These are phyloP conservation scores for Miltochrista miniata DNA, from an alignment of 2,888 invertebrate genomes.

Conservation along the genomic window DNA sequence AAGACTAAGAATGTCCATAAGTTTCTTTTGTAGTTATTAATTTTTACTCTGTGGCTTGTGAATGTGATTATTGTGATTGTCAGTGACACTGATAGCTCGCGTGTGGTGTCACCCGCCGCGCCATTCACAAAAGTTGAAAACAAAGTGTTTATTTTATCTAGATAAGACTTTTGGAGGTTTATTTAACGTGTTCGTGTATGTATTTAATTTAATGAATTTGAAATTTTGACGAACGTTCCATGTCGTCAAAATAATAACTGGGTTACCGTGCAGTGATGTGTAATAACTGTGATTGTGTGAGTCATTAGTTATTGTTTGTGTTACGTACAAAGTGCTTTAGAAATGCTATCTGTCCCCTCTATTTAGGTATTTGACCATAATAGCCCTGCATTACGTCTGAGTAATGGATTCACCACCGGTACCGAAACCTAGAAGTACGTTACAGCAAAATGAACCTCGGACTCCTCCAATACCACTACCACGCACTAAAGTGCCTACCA, in stretches of 20 bases:
- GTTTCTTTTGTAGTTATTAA: too few species aligned
- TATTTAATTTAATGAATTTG: too few species aligned
- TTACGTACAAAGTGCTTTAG: slow-evolving; percentile 29
- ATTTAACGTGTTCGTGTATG: background rate
- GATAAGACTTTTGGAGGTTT: background rate
- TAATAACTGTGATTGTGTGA: slow-evolving; percentile 28
- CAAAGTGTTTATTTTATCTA: background rate
- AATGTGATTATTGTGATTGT: too few species aligned
- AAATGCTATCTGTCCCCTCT: slow-evolving; percentile 47
- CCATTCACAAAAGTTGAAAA: background rate
- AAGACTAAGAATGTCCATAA: too few species aligned
- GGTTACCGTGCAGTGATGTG: background rate
- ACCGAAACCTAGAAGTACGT: slow-evolving; percentile 67
- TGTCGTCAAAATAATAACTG: background rate
- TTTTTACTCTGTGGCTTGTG: too few species aligned
- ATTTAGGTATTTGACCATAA: slow-evolving; percentile 38
- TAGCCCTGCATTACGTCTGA: slow-evolving; percentile 18
- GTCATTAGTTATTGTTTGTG: slow-evolving; percentile 47
- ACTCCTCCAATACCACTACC: slow-evolving; percentile 83
- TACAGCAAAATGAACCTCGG: slow-evolving; percentile 48
- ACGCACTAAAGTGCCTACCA: slow-evolving; percentile 63
- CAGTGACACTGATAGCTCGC: background rate
- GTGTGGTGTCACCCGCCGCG: background rate
- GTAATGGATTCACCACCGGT: slow-evolving; percentile 74
- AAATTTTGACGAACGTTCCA: background rate